phyloP scores from a whole-genome alignment of 2,113 vertebrate genomes.

The chimpanzee (Pan troglodytes) region NHGRI_mPanTro3-v2.1_pri NC_072420.2:46105501-46106000 shows the following conservation, averaged over 20 bases:
- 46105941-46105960: background rate
- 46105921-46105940: background rate
- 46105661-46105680: background rate
- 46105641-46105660: background rate
- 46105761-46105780: background rate
- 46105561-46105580: too few species aligned
- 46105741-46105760: background rate
- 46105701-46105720: too few species aligned
- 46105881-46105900: accelerated
- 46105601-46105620: too few species aligned
- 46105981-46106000: background rate
- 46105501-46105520: background rate
- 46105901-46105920: too few species aligned
- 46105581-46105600: too few species aligned
- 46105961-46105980: background rate
- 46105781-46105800: background rate
- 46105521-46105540: background rate
- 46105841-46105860: background rate
- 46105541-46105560: too few species aligned
- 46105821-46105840: background rate
- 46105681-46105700: background rate
- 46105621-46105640: background rate
- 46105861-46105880: accelerated
- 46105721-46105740: background rate
- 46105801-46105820: background rate